A percentile compares a stretch with the other conserved stretches of the same genome.
Evolutionary conservation across 2,797 vertebrate genomes (phyloP).

Genomic region (Sparidentex hasta): DNA sequence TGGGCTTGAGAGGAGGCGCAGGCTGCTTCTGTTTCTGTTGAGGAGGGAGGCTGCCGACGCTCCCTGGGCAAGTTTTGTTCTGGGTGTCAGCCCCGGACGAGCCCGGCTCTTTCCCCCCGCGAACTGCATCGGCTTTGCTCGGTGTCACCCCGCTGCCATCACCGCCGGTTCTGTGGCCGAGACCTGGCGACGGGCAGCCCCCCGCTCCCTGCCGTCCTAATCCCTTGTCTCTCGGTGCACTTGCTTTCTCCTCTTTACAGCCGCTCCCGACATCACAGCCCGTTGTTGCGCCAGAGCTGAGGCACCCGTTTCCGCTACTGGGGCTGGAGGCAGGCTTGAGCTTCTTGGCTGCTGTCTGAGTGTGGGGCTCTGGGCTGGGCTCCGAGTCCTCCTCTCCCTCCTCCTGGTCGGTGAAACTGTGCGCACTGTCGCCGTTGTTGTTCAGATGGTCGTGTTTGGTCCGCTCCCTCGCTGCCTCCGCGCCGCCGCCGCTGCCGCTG

Average conservation of each 20-base stretch:
- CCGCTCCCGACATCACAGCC: constrained; percentile 76
- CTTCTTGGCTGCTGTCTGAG: constrained; percentile 63
- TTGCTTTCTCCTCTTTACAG: constrained; percentile 77
- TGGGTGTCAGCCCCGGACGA: constrained; percentile 59
- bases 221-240: constrained; percentile 77
- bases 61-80: constrained; percentile 75
- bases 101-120: constrained; percentile 48
- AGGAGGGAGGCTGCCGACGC: constrained; percentile 50
- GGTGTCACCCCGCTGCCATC: constrained; percentile 29
- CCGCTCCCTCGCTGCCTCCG: constrained; percentile 74
- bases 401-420: constrained; percentile 82
- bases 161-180: constrained; percentile 30
- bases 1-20: constrained; percentile 73
- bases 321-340: constrained; percentile 56
- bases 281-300: constrained; percentile 79
- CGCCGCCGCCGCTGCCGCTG: constrained; percentile 50
- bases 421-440: constrained; percentile 84
- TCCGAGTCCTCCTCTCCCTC: constrained; percentile 75
- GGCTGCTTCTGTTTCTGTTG: constrained; percentile 54
- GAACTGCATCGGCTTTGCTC: constrained; percentile 38
- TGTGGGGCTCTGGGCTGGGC: constrained; percentile 68
- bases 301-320: constrained; percentile 75
- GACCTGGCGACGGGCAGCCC: constrained; percentile 49
- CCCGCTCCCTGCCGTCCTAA: constrained; percentile 59
- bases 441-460: constrained; percentile 72